Evolutionary conservation across 2,113 vertebrate species (phyloP), one percentile per base, ranked within the genome.

Genomic region (Boleophthalmus pectinirostris): DNA sequence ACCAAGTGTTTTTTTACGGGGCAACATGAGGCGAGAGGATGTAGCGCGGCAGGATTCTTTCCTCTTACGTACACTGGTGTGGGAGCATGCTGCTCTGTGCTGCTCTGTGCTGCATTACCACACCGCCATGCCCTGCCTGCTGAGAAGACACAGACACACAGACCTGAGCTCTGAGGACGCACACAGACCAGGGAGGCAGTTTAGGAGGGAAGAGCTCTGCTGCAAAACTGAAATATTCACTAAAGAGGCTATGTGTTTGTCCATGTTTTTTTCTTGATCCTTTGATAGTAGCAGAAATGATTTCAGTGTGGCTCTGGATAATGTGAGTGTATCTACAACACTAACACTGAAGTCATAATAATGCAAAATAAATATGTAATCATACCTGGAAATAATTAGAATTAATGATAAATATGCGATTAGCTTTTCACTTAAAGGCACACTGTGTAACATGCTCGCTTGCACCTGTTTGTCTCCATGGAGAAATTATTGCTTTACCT

Each of bases 1-100:
- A 75, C 69, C 68, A 75, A 83, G 75, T 79, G 79, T 69, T 78
- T 60, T n/a, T 77, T 83, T 80, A 68, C 69, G 49, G 66, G 56
- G 21, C 72, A 29, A 56, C 65, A 38, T 46, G 57, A 73, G 69
- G 68, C 38, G 58, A 65, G 74, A 58, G 78, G 69, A 82, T 83
- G 75, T 74, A 25, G 14, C 82, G 14, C 80, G 73, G 81, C 77
- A 66, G 74, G 80, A 33, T 38, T 35, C 70, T 66, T 75, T 69
- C 70, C 58, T 53, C 51, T 66, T 70, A 57, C 66, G 49, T 58
- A 72, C 66, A 43, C 68, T 72, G 24, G 49, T 69, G 46, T 57
- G 53, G 61, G 13, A 60, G 45, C 68, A 56, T 68, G 74, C 73
- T 80, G 82, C 6, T 85, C 29, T 58, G 49, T 68, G 74, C 73